phyloP scores from a whole-genome alignment of 2,113 vertebrate genomes.

The Nannospalax galili region DNA sequence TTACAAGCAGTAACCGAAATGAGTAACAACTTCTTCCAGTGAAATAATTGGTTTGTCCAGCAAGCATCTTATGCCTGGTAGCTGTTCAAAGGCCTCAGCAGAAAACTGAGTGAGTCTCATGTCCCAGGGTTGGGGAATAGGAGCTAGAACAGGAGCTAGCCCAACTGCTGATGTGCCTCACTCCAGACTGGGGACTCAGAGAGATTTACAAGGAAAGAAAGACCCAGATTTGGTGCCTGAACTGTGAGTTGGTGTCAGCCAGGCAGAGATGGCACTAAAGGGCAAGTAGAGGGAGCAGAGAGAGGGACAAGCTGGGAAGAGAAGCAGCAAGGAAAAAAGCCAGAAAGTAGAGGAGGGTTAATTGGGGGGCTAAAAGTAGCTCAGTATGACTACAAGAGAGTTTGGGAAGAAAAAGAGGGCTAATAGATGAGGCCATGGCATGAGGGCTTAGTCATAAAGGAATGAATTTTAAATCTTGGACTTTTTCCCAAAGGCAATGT shows the following conservation, averaged over 20 bases:
- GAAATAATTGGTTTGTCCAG: neutral
- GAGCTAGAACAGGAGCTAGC: neutral
- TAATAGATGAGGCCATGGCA: conserved; percentile 47
- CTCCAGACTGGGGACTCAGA: neutral
- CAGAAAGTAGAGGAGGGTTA: neutral
- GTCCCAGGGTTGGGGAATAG: too few species aligned
- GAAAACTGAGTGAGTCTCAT: neutral
- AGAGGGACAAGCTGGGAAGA: neutral
- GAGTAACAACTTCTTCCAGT: neutral
- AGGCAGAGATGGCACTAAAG: neutral
- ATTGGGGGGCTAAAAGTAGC: neutral
- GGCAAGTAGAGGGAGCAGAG: neutral
- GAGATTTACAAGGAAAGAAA: neutral
- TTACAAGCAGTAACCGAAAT: neutral
- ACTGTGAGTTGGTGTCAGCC: neutral
- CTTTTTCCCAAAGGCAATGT: conserved; percentile 71
- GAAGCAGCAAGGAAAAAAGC: neutral
- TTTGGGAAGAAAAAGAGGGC: neutral
- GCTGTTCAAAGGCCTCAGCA: neutral
- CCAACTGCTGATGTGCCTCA: neutral
- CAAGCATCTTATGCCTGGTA: neutral
- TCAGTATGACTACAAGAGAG: neutral
- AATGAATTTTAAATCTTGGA: conserved; percentile 67
- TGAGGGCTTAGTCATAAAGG: conserved; percentile 72
- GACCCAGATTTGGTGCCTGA: neutral